A percentile compares a stretch with the other conserved stretches of the same genome.
These are phyloP conservation scores for Caenorhabditis brenneri DNA, from an alignment of 1,140 invertebrate genomes.

Conservation along the genomic window DNA sequence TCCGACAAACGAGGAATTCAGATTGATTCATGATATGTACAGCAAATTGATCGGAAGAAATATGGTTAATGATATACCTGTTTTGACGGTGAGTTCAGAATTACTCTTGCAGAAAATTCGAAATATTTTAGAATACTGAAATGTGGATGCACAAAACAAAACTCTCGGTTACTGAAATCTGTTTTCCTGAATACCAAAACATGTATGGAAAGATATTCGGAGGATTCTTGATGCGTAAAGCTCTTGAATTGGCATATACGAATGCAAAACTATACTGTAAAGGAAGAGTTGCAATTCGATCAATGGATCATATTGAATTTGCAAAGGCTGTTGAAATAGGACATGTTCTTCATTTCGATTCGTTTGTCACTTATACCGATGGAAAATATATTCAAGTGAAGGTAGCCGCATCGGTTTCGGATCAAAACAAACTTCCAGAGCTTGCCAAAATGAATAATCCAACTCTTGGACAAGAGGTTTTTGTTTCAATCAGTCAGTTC, in stretches of 20 bases:
- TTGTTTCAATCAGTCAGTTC: slow-evolving; percentile 73
- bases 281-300: slow-evolving; percentile 71
- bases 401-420: slow-evolving; percentile 73
- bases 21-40: slow-evolving; percentile 67
- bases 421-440: slow-evolving; percentile 73
- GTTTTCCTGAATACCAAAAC: slow-evolving; percentile 80
- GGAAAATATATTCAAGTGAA: slow-evolving; percentile 51
- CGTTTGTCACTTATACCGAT: slow-evolving; percentile 73
- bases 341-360: slow-evolving; percentile 78
- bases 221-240: slow-evolving; percentile 81
- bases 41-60: slow-evolving; percentile 1
- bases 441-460: slow-evolving; percentile 72
- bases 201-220: slow-evolving; percentile 84
- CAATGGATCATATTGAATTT: slow-evolving; percentile 81
- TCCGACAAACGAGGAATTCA: slow-evolving; percentile 77
- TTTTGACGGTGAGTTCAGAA: neutral
- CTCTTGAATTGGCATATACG: slow-evolving; percentile 79
- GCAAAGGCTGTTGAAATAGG: slow-evolving; percentile 79
- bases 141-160: slow-evolving; percentile 78
- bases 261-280: slow-evolving; percentile 76
- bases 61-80: slow-evolving; percentile 20
- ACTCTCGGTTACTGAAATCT: slow-evolving; percentile 77
- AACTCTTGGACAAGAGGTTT: slow-evolving; percentile 77
- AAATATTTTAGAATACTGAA: slow-evolving; percentile 72
- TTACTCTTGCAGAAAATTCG: neutral